Base-by-base conservation (phyloP, 2,888 invertebrate species). In the Amphipyra tragopoginis region DNA sequence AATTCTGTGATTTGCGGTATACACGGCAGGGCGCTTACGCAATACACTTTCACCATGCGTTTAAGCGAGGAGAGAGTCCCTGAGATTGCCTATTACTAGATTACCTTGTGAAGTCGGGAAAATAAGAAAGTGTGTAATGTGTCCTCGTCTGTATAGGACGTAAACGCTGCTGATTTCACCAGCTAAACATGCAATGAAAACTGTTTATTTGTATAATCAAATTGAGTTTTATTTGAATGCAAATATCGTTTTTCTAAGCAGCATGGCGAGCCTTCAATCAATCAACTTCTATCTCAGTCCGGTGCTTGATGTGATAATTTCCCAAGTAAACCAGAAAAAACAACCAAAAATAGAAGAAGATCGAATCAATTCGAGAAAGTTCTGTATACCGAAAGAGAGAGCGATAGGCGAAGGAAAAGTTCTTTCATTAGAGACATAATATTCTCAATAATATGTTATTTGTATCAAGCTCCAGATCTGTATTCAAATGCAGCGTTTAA, bases 31-130 rank as follows among this genome's bases (percentile, higher is more conserved):
- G 90, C 86, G 65, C 86, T 93, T 93, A 92, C 87, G 91, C 88
- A 93, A 93, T 82, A 65, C 79, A 90, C 93, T 93, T 93, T 93
- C 93, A 89, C 93, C 86, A 78, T 88, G 82, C 90, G 88, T 91
- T 88, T 86, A 87, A 87, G 91, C 87, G 93, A 91, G 92, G 92
- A 88, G 93, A 93, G 93, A 92, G 92, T 88, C 91, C 90, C 89
- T 90, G 79, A 88, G 90, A 93, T 92, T 89, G 88, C 87, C 90
- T 90, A 91, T 92, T 93, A 92, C 92, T 90, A 89, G 90, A 92
- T 91, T 91, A 89, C 87, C 85, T 90, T 85, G 88, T 75, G 87
- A 89, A 89, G 89, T 91, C 88, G 87, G 88, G 89, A 89, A 87
- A 93, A 92, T 90, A 88, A 89, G 90, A 89, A 87, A 90, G 88